These are phyloP conservation scores for Cephonodes hylas DNA, from an alignment of 2,888 invertebrate species.

Conservation along the genomic window DNA sequence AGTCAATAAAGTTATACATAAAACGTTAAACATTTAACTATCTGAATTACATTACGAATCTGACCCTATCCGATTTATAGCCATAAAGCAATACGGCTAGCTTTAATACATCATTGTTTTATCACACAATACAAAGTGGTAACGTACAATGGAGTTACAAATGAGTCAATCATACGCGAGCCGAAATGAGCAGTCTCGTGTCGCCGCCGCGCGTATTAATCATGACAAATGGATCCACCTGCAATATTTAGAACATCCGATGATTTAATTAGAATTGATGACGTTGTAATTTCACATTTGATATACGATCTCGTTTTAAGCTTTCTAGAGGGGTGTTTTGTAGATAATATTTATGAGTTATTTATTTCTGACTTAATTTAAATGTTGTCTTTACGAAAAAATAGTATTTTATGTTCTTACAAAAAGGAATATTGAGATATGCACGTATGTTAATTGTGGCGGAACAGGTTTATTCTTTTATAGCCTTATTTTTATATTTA, in stretches of 20 bases:
- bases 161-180: neutral
- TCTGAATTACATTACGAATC: no score
- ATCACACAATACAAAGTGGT: neutral
- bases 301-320: neutral
- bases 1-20: no score
- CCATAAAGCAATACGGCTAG: no score
- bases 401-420: no score
- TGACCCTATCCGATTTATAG: no score
- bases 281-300: neutral
- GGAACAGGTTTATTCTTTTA: no score
- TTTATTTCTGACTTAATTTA: no score
- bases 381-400: neutral
- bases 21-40: no score
- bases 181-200: neutral
- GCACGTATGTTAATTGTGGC: no score
- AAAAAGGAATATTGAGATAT: no score
- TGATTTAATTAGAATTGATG: constrained; percentile 4
- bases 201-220: neutral
- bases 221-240: constrained; percentile 2
- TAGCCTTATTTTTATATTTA: no score
- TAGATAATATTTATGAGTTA: neutral
- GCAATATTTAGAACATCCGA: neutral
- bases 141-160: neutral
- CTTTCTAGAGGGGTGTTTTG: neutral
- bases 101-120: no score